These are phyloP conservation scores for Bungarus multicinctus DNA, from an alignment of 2,113 vertebrate species.

Conservation along the genomic window DNA sequence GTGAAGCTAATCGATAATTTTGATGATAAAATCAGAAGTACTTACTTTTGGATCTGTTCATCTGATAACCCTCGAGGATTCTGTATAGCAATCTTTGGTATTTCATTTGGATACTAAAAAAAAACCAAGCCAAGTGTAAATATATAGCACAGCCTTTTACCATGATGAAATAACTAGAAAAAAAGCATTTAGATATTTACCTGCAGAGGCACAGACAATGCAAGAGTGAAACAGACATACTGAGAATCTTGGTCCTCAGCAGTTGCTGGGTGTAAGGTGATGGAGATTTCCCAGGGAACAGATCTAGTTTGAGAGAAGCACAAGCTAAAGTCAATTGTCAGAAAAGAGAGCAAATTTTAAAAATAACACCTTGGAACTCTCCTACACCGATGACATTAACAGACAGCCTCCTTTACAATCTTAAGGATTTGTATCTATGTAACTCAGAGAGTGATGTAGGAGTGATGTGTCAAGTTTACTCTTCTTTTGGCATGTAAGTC, in stretches of 20 bases:
- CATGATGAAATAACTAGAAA: background rate
- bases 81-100: conserved; percentile 79
- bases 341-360: background rate
- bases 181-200: conserved; percentile 56
- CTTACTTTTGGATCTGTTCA: conserved; percentile 89
- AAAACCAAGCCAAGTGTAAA: accelerated
- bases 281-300: conserved; percentile 79
- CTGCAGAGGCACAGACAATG: conserved; percentile 81
- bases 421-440: background rate
- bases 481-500: background rate
- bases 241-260: conserved; percentile 87
- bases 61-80: conserved; percentile 93
- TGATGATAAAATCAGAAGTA: accelerated
- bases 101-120: conserved; percentile 70
- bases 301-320: conserved; percentile 61
- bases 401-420: background rate
- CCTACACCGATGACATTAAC: background rate
- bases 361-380: background rate
- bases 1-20: background rate
- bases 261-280: conserved; percentile 89
- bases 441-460: background rate
- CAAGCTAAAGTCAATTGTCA: background rate
- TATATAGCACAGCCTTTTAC: accelerated
- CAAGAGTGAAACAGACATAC: conserved; percentile 87
- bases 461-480: background rate